Percentiles rank a stretch among this genome's conserved stretches.
Evolutionary conservation across 2,888 invertebrate species (phyloP).

Genomic region (Flexamia atlantica): DNA sequence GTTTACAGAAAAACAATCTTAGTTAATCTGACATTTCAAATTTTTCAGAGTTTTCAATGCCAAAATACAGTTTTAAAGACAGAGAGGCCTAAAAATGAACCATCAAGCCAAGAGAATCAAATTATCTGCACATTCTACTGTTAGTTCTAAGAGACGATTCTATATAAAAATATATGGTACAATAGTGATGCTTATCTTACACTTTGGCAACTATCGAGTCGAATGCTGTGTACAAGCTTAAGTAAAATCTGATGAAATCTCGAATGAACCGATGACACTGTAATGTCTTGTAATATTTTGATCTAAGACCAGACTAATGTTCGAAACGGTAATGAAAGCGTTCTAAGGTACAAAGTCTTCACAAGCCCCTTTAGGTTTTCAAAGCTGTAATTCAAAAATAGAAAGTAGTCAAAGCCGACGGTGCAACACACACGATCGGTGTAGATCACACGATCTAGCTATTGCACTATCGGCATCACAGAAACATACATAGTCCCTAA

Average conservation of each 20-base stretch:
- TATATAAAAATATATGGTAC: slow-evolving; percentile 47
- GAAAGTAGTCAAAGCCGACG: not conserved
- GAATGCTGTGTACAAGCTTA: slow-evolving; percentile 38
- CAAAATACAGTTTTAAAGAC: not conserved
- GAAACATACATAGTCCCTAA: slow-evolving; percentile 24
- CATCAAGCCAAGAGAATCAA: slow-evolving; percentile 3
- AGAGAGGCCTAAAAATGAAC: not conserved
- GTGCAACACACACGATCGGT: not conserved
- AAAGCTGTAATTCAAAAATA: slow-evolving; percentile 3
- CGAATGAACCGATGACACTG: not conserved
- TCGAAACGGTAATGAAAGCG: slow-evolving; percentile 9
- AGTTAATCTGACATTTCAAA: too few species aligned
- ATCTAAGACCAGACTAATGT: slow-evolving; percentile 9
- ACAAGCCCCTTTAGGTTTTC: slow-evolving; percentile 9
- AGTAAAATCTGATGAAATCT: not conserved
- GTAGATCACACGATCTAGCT: not conserved
- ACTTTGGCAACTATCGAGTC: slow-evolving; percentile 13
- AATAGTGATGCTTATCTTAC: slow-evolving; percentile 35
- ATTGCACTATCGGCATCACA: slow-evolving; percentile 7
- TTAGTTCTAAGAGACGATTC: slow-evolving; percentile 28
- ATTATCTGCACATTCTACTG: not conserved
- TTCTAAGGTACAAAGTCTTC: slow-evolving; percentile 29
- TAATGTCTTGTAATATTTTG: not conserved
- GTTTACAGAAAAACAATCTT: too few species aligned
- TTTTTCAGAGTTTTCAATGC: not conserved